Percentiles rank a stretch among this genome's conserved stretches.
Evolutionary conservation across 30 jellyfish, hydroid and myxozoan genomes (phyloP).

Genomic region (Cassiopea xamachana): DNA sequence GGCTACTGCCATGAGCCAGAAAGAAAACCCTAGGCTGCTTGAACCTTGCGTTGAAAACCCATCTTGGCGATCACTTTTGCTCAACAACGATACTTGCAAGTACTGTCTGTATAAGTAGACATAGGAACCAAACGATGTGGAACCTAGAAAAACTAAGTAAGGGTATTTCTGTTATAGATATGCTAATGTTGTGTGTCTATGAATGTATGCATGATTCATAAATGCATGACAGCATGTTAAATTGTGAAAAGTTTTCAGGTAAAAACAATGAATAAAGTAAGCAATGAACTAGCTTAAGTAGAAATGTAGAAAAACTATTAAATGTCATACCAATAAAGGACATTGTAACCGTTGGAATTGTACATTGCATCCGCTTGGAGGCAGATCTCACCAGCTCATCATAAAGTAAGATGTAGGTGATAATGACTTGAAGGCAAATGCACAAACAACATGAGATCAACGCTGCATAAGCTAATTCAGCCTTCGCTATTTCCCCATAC

Average conservation of each 20-base stretch:
- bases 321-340: conserved; percentile 2
- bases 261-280: no score
- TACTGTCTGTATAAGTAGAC: conserved; percentile 4
- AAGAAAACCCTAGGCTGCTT: conserved; percentile 20
- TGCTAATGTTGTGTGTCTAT: no score
- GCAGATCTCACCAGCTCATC: conserved; percentile 48
- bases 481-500: conserved; percentile 9
- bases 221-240: no score
- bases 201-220: no score
- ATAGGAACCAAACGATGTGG: conserved; percentile 31
- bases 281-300: no score
- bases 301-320: no score
- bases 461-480: conserved; percentile 48
- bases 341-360: not conserved
- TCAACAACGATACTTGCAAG: conserved; percentile 3
- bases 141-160: conserved; percentile 9
- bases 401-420: conserved; percentile 25
- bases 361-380: conserved; percentile 21
- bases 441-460: conserved; percentile 23
- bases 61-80: conserved; percentile 22
- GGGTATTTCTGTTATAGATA: not conserved
- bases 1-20: conserved; percentile 36
- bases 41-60: conserved; percentile 32
- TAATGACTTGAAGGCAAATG: conserved; percentile 3
- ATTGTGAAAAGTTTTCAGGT: no score